Evolutionary conservation across 2,113 vertebrate species (phyloP).

Genomic region (Thamnaconus septentrionalis): DNA sequence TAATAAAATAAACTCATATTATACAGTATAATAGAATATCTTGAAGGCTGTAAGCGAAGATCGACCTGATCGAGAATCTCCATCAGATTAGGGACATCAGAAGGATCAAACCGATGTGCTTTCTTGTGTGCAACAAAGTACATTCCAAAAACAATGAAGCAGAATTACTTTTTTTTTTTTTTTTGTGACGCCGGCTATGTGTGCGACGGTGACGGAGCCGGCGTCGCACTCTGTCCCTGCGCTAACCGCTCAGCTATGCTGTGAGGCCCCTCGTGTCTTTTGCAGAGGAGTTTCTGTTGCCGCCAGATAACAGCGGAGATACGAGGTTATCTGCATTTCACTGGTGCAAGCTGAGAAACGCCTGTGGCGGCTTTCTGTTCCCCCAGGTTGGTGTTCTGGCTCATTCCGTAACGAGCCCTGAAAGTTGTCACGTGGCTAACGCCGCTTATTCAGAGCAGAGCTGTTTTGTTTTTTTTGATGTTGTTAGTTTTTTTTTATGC

Average conservation of each 20-base stretch:
- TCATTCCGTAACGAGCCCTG: not conserved
- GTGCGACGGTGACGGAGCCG: slow-evolving; percentile 25
- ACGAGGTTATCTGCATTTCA: slow-evolving; percentile 33
- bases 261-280: slow-evolving; percentile 16
- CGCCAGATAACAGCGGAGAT: slow-evolving; percentile 40
- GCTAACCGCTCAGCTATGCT: slow-evolving; percentile 17
- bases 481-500: too few relatives aligned
- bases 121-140: slow-evolving; percentile 15
- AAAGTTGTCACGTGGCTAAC: not conserved
- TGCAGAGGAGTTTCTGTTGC: slow-evolving; percentile 33
- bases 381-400: slow-evolving; percentile 2
- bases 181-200: not conserved
- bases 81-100: not conserved
- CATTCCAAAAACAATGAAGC: slow-evolving; percentile 52
- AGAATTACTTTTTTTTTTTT: slow-evolving; percentile 8
- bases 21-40: slow-evolving; percentile 1
- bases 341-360: slow-evolving; percentile 19
- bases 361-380: slow-evolving; percentile 1
- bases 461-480: not conserved
- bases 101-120: not conserved
- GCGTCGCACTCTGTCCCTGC: slow-evolving; percentile 22
- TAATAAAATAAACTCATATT: too few relatives aligned
- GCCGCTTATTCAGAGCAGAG: slow-evolving; percentile 4
- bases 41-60: not conserved
- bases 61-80: not conserved